Percentiles rank a stretch among this genome's conserved stretches.
Conservation (phyloP, 2,888 invertebrate genomes). For the Macroteleia sp. region DNA sequence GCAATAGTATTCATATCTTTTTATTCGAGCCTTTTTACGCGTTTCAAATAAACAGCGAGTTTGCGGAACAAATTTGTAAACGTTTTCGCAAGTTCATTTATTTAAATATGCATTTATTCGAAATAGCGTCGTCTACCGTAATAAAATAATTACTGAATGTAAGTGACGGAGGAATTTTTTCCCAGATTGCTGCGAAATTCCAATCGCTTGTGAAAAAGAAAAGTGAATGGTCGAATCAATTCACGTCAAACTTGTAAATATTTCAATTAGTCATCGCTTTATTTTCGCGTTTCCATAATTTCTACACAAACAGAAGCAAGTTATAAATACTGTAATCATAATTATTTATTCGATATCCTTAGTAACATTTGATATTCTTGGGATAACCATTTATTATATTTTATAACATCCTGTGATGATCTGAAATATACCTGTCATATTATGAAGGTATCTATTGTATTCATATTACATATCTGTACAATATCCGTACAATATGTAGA, state of each 20-base stretch:
- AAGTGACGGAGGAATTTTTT: not conserved
- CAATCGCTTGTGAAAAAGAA: no score
- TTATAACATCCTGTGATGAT: no score
- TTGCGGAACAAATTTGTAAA: constrained; percentile 7
- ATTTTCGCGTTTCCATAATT: constrained; percentile 3
- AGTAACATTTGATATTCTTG: no score
- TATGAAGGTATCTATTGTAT: no score
- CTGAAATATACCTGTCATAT: no score
- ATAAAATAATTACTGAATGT: constrained; percentile 19
- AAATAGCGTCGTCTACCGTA: constrained; percentile 11
- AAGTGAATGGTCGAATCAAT: constrained; percentile 23
- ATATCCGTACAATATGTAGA: no score
- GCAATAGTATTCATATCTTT: constrained; percentile 17
- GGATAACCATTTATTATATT: no score
- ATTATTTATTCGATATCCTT: no score
- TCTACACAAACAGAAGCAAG: not conserved
- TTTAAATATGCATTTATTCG: constrained; percentile 16
- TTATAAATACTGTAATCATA: no score
- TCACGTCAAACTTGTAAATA: constrained; percentile 5
- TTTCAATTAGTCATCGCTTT: constrained; percentile 1
- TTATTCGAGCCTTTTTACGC: constrained; percentile 17
- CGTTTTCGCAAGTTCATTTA: constrained; percentile 32
- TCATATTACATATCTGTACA: no score
- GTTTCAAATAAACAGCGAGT: constrained; percentile 17
- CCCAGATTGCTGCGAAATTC: no score